Percentiles rank a stretch among this genome's conserved stretches.
phyloP scores from a whole-genome alignment of 2,113 vertebrate species.

The Panthera tigris region DNA sequence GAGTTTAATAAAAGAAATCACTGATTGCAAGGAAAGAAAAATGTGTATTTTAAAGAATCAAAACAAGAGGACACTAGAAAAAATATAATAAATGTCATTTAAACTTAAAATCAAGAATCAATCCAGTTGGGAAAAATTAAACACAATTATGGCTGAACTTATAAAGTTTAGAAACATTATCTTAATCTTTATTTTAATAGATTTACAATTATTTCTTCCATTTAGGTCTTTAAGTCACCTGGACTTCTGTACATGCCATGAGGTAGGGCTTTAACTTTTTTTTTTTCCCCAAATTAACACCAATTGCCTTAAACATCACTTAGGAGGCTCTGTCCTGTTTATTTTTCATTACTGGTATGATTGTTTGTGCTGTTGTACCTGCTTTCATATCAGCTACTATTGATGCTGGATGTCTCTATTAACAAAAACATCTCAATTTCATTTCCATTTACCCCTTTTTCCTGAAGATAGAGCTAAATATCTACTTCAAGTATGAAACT shows the following conservation, averaged over 20 bases:
- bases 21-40: background rate
- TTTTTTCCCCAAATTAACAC: background rate
- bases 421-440: background rate
- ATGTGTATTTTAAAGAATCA: background rate
- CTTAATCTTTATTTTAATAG: background rate
- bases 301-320: background rate
- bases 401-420: background rate
- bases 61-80: background rate
- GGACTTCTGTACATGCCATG: background rate
- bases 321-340: too few species aligned
- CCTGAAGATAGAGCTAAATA: background rate
- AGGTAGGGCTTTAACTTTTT: background rate
- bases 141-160: background rate
- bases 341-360: background rate
- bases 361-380: rapidly evolving
- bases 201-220: background rate
- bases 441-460: background rate
- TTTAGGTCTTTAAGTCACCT: background rate
- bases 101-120: background rate
- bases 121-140: background rate
- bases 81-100: background rate
- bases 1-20: constrained; percentile 16
- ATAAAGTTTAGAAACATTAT: background rate
- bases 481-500: background rate
- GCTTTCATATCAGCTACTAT: background rate